These are phyloP conservation scores for Takifugu rubripes DNA, from an alignment of 2,797 vertebrate species.

Conservation along the genomic window DNA sequence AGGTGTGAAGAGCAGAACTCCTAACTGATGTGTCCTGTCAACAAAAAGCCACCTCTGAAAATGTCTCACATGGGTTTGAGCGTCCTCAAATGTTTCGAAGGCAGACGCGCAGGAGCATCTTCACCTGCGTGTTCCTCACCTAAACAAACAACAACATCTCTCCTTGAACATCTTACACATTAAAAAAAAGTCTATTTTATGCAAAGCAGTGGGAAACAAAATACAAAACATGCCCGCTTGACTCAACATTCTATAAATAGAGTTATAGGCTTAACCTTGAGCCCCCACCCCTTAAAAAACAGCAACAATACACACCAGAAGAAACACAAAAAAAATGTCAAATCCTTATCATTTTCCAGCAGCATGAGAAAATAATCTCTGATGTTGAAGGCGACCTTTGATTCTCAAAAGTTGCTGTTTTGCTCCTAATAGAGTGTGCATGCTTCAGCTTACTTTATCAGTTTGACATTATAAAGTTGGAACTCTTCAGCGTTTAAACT, in stretches of 20 bases:
- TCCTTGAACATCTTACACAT: conserved; percentile 9
- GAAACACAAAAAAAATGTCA: conserved; percentile 9
- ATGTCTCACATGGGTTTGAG: conserved; percentile 5
- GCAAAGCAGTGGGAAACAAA: conserved; percentile 14
- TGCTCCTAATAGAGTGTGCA: conserved; percentile 1
- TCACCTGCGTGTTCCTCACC: conserved; percentile 17
- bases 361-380: conserved; percentile 24
- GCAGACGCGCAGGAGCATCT: conserved; percentile 24
- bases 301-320: conserved; percentile 17
- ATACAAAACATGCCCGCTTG: conserved; percentile 16
- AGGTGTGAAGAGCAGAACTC: no score
- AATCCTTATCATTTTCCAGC: conserved; percentile 32
- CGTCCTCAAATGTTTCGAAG: conserved; percentile 36
- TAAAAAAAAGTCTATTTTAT: conserved; percentile 9
- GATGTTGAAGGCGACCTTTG: conserved; percentile 43
- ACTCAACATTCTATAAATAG: conserved; percentile 34
- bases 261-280: conserved; percentile 22
- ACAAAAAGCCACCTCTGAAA: no score
- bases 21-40: no score
- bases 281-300: conserved; percentile 14
- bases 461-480: conserved; percentile 49
- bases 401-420: conserved; percentile 35
- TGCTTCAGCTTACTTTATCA: conserved; percentile 30
- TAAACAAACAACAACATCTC: conserved; percentile 21
- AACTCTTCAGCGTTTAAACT: conserved; percentile 6